Percentiles rank a stretch among this genome's conserved stretches.
Evolutionary conservation across 2,113 vertebrate genomes (phyloP).

Genomic region (Morone saxatilis): DNA sequence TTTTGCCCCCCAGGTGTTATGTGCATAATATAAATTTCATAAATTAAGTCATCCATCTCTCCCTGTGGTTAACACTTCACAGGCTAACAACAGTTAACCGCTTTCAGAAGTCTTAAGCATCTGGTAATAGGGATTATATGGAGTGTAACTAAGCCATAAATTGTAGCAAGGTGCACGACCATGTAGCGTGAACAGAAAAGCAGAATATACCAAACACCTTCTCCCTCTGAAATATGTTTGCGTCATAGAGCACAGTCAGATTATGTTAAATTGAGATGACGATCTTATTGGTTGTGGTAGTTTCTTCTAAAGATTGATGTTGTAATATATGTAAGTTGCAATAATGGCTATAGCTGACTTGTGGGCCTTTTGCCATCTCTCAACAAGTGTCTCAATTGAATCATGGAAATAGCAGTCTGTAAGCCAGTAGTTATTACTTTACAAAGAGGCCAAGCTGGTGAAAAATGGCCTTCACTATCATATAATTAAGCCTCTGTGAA

Average conservation of each 20-base stretch:
- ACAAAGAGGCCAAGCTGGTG: constrained; percentile 54
- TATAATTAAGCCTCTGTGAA: constrained; percentile 72
- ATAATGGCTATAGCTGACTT: constrained; percentile 18
- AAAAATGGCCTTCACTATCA: constrained; percentile 66
- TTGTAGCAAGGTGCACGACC: constrained; percentile 51
- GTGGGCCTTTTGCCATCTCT: constrained; percentile 38
- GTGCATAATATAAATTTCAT: constrained; percentile 57
- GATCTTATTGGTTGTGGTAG: constrained; percentile 21
- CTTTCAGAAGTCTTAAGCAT: constrained; percentile 75
- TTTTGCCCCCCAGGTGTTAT: constrained; percentile 61
- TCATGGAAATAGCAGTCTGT: constrained; percentile 46
- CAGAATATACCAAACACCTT: constrained; percentile 44
- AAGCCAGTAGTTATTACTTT: constrained; percentile 67
- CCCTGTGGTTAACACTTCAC: constrained; percentile 70
- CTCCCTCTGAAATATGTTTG: constrained; percentile 27
- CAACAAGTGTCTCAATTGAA: constrained; percentile 58
- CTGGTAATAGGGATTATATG: constrained; percentile 80
- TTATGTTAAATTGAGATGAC: neutral
- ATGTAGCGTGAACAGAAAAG: constrained; percentile 62
- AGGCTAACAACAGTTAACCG: constrained; percentile 73
- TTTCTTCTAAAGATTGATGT: constrained; percentile 19
- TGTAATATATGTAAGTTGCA: constrained; percentile 41
- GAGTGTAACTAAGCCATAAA: constrained; percentile 78
- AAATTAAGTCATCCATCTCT: constrained; percentile 76
- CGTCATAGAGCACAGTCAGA: constrained; percentile 5